Evolutionary conservation across 2,113 vertebrate species (phyloP).

Genomic region (Mobula birostris): DNA sequence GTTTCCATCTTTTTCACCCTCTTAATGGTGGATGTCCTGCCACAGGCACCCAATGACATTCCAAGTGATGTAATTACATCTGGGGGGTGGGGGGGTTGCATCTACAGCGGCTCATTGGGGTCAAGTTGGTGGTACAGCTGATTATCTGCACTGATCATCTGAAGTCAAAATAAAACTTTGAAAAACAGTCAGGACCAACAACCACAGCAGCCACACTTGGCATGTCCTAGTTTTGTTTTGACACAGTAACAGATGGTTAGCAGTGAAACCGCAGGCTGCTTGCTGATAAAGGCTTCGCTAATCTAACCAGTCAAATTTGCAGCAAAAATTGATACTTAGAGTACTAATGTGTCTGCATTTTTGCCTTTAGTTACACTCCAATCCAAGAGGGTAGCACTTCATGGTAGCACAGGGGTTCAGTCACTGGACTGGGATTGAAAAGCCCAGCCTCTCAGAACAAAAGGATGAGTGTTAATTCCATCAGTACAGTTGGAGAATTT

Average conservation of each 20-base stretch:
- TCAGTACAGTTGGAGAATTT: no score
- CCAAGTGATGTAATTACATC: constrained; percentile 33
- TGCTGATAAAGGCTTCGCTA: neutral
- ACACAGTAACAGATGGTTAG: constrained; percentile 13
- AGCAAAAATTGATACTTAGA: neutral
- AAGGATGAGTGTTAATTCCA: no score
- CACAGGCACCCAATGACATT: neutral
- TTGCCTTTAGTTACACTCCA: neutral
- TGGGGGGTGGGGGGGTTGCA: neutral
- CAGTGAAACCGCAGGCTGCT: neutral
- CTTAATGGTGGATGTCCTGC: neutral
- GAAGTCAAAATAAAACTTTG: neutral
- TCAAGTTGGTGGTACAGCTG: neutral
- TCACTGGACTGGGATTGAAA: no score
- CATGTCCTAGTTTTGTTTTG: constrained; percentile 11
- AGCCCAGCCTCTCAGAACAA: no score
- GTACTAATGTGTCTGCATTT: neutral
- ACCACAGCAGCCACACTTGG: constrained; percentile 36
- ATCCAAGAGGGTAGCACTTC: neutral
- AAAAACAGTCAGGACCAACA: neutral
- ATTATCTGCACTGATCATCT: neutral
- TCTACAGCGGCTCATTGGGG: neutral
- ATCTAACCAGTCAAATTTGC: neutral
- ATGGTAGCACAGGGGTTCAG: no score
- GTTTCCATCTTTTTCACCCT: neutral